These are phyloP conservation scores for Caerostris extrusa DNA, from an alignment of 1,140 invertebrate species.

Conservation along the genomic window DNA sequence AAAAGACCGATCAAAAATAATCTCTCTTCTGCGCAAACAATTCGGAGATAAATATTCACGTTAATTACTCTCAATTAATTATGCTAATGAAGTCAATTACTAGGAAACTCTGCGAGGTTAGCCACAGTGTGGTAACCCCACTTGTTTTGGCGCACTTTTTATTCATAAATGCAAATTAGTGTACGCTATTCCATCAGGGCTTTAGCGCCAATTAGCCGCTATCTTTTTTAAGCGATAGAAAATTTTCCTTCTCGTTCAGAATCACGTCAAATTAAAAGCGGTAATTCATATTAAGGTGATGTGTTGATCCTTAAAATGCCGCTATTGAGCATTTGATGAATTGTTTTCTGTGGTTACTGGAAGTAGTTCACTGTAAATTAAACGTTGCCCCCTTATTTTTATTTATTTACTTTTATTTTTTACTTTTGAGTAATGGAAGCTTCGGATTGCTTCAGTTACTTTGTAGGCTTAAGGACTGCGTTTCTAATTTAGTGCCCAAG, in stretches of 20 bases:
- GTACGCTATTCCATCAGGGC: constrained; percentile 41
- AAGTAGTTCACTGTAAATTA: constrained; percentile 27
- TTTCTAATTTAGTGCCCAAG: constrained; percentile 27
- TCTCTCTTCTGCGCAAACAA: constrained; percentile 43
- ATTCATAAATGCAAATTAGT: constrained; percentile 74
- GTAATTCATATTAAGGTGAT: constrained; percentile 74
- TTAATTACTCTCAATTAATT: constrained; percentile 75
- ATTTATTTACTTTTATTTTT: too few relatives aligned
- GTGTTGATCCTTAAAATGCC: constrained; percentile 62
- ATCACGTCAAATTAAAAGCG: constrained; percentile 68
- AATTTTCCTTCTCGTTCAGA: neutral
- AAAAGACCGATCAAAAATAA: constrained; percentile 69
- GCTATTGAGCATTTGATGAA: constrained; percentile 68
- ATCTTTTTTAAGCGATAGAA: constrained; percentile 65
- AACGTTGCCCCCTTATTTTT: constrained; percentile 2
- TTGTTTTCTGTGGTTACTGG: constrained; percentile 50
- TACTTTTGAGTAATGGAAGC: neutral
- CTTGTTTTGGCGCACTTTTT: constrained; percentile 63
- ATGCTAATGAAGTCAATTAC: constrained; percentile 76
- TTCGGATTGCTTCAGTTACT: neutral
- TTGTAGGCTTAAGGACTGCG: constrained; percentile 16
- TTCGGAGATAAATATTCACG: constrained; percentile 59
- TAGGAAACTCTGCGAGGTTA: constrained; percentile 58
- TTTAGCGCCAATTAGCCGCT: constrained; percentile 55
- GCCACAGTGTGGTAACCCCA: constrained; percentile 67